Evolutionary conservation across 2,797 vertebrate species (phyloP), one percentile per base, ranked within the genome.

Genomic region (Sebastes taczanowskii): DNA sequence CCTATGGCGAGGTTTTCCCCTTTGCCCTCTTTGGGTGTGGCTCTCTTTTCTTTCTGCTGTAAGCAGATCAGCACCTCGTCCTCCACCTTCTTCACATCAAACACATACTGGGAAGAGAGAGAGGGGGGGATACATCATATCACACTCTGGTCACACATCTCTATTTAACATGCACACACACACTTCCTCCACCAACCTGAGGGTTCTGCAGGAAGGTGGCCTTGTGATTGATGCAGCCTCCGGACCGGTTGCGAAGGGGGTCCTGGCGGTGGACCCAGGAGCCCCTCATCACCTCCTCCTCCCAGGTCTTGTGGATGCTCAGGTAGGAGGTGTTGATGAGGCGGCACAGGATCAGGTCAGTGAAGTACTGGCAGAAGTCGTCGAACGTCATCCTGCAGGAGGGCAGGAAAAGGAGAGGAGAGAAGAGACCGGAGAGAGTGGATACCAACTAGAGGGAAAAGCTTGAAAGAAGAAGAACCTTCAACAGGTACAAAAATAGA

Each of bases 281-380:
- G 0, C 98, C 97, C 0, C 56, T 93, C 79, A 98, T 94, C 91
- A 97, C 97, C 58, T 96, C 96, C 92, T 99, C 98, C 90, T 99
- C 98, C 98, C 98, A 99, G 4, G 98, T 99, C 92, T 99, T 99
- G 84, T 99, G 98, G 94, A 99, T 97, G 95, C 98, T 99, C 94
- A 99, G 94, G 92, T 98, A 96, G 42, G 98, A 99, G 0, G 98
- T 99, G 94, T 99, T 99, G 81, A 99, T 98, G 81, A 99, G 95
- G 18, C 98, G 97, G 87, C 98, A 99, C 88, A 99, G 95, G 89
- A 99, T 97, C 85, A 99, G 95, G 92, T 99, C 98, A 0, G 98
- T 99, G 94, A 97, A 99, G 90, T 98, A 96, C 61, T 94, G 97
- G 91, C 97, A 97, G 95, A 99, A 94, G 79, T 99, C 98, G 60